A percentile compares a stretch with the other conserved stretches of the same genome.
These are phyloP conservation scores for Lasioglossum lativentre DNA, from an alignment of 2,888 invertebrate genomes.

Conservation along the genomic window DNA sequence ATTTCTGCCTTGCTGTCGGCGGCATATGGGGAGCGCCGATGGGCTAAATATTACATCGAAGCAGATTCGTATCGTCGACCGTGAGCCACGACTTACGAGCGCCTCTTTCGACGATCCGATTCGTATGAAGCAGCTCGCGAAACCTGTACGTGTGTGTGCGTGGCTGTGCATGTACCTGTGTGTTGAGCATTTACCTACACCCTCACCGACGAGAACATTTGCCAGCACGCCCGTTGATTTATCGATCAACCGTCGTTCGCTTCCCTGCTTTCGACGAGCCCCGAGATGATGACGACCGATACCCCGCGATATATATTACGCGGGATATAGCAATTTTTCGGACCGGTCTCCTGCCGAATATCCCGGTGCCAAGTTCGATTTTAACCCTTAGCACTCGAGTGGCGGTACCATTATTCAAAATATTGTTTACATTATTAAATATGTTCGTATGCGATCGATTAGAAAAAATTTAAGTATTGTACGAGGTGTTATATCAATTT, in stretches of 20 bases:
- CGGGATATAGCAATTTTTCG: slow-evolving; percentile 28
- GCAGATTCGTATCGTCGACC: slow-evolving; percentile 75
- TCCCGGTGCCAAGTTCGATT: neutral
- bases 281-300: slow-evolving; percentile 56
- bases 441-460: too few relatives aligned
- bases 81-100: slow-evolving; percentile 70
- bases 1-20: slow-evolving; percentile 67
- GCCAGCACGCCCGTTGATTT: slow-evolving; percentile 62
- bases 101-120: slow-evolving; percentile 65
- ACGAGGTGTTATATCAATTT: too few relatives aligned
- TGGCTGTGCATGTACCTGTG: neutral
- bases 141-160: neutral
- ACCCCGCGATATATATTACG: slow-evolving; percentile 37
- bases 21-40: slow-evolving; percentile 77
- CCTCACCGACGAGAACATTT: slow-evolving; percentile 59
- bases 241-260: slow-evolving; percentile 58
- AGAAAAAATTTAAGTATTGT: too few relatives aligned
- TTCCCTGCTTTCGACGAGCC: slow-evolving; percentile 47
- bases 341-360: neutral
- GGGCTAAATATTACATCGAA: slow-evolving; percentile 77
- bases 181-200: slow-evolving; percentile 24
- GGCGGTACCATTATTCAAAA: too few relatives aligned
- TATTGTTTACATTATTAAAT: too few relatives aligned
- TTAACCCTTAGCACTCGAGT: too few relatives aligned
- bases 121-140: slow-evolving; percentile 58